Evolutionary conservation across 2,888 invertebrate genomes (phyloP), one percentile per base, ranked within the genome.

Genomic region (Idaea dimidiata): DNA sequence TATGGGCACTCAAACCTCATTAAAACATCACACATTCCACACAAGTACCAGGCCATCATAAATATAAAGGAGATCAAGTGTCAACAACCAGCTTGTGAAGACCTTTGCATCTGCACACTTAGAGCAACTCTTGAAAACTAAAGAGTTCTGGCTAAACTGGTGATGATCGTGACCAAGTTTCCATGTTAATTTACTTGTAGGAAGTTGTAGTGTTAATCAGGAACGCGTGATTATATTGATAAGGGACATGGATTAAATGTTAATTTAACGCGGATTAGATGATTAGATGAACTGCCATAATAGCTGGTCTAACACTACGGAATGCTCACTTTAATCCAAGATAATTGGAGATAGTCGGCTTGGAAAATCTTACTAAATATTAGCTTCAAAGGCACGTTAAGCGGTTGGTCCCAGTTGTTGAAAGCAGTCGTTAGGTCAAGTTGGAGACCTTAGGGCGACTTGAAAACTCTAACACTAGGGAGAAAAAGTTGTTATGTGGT

Each of bases 151-250:
- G 43, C 8, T 43, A 43, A 43, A 43, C 43, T 43, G 10, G 43
- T 43, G 43, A 43, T 43, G 43, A 43, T 14, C 43, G 43, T 10
- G 43, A 43, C 43, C 43, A 43, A 43, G 43, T 43, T 43, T 43
- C 14, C 14, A 43, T 43, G 43, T 43, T 43, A 43, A 43, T 43
- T 43, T 43, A 43, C 43, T 43, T 43, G 7, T 43, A 43, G 43
- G 43, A 43, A 43, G 43, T 43, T 43, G 43, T 43, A 43, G 43
- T 43, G 43, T 43, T 43, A 43, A 43, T 43, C 43, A 43, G 43
- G 43, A 14, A 43, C 43, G 3, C 24, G 43, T 43, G 43, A 43
- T 43, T 43, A 43, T 10, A 43, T 43, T 43, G 43, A 43, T 43
- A 43, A 43, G 43, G 43, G 43, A 43, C 43, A 43, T 43, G 43